phyloP scores from a whole-genome alignment of 2,113 vertebrate species.

The Pedionomus torquatus region DNA sequence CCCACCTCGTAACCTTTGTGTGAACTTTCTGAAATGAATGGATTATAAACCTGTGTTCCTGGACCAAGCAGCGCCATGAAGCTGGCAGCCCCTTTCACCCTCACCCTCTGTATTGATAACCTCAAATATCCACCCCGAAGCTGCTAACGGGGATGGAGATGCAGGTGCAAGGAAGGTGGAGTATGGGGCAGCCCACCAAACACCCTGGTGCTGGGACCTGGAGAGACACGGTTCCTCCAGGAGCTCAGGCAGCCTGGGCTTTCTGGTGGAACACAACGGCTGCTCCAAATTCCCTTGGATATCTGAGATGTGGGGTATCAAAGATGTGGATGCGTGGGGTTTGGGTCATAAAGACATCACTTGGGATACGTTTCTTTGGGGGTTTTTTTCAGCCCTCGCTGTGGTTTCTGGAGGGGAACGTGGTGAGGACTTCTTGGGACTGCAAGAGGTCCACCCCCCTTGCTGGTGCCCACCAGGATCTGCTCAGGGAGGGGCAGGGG shows the following conservation, averaged over 20 bases:
- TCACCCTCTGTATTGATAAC: background rate
- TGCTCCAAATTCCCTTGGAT: accelerated
- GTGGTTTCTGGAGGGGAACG: background rate
- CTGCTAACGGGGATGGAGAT: background rate
- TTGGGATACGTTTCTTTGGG: background rate
- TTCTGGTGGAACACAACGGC: background rate
- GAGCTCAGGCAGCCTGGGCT: background rate
- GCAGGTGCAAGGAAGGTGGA: background rate
- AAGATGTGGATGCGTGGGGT: background rate
- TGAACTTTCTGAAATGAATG: constrained; percentile 3
- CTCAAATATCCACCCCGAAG: background rate
- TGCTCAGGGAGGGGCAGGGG: accelerated
- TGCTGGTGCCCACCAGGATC: background rate
- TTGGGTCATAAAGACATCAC: background rate
- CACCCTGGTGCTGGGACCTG: background rate
- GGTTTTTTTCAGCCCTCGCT: background rate
- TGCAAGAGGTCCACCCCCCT: background rate
- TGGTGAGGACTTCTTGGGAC: background rate
- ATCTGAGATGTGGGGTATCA: background rate
- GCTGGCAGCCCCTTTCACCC: background rate
- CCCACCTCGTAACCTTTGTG: background rate
- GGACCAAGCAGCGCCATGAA: background rate
- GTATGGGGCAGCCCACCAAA: background rate
- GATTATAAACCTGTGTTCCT: background rate
- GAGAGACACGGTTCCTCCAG: background rate